phyloP scores from a whole-genome alignment of 2,888 invertebrate species.

The Acrobasis repandana region DNA sequence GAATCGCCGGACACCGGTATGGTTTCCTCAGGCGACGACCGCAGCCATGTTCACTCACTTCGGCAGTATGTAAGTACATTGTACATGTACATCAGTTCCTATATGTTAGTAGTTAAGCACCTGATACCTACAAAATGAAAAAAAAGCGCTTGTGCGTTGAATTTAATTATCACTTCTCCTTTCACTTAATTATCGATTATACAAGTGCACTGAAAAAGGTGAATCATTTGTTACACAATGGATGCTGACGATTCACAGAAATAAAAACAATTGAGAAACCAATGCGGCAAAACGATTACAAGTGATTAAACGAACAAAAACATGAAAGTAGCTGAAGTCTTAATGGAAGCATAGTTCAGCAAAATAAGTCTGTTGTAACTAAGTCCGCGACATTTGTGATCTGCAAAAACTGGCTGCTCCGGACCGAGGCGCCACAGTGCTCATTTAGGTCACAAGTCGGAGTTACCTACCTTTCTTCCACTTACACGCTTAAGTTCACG shows the following conservation, averaged over 20 bases:
- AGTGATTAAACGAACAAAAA: constrained; percentile 5
- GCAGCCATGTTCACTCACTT: constrained; percentile 40
- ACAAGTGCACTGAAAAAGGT: constrained; percentile 1
- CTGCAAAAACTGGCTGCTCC: constrained; percentile 10
- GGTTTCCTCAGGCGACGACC: constrained; percentile 66
- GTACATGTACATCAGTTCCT: neutral
- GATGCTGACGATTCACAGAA: neutral
- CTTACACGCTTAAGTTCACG: constrained; percentile 20
- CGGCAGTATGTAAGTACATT: neutral
- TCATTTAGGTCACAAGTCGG: constrained; percentile 16
- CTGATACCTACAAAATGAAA: neutral
- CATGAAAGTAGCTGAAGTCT: neutral
- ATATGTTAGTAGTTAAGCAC: neutral
- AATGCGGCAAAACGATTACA: neutral
- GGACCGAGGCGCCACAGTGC: constrained; percentile 7
- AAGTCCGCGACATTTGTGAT: constrained; percentile 14
- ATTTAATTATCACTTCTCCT: neutral
- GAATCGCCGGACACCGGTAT: constrained; percentile 51
- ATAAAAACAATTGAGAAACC: constrained; percentile 3
- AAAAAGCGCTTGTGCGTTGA: neutral
- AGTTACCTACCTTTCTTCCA: constrained; percentile 17
- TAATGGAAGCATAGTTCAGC: constrained; percentile 1
- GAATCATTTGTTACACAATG: neutral
- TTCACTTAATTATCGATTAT: constrained; percentile 5
- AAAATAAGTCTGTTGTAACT: constrained; percentile 7